Conservation (phyloP, 2,113 vertebrate genomes). For the Carollia perspicillata region DNA sequence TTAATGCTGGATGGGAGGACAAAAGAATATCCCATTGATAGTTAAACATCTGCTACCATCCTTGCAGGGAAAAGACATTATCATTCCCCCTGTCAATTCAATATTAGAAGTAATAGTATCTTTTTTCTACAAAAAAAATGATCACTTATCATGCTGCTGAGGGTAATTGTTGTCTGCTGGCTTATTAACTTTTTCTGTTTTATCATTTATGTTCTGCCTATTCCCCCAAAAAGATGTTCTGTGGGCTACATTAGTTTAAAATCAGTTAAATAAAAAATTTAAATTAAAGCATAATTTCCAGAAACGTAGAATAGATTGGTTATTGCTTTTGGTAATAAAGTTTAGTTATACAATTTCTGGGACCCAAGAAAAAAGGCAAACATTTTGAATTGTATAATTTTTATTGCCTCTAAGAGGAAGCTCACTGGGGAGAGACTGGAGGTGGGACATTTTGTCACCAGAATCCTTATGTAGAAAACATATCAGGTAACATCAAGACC, state of each 20-base stretch:
- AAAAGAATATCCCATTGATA: neutral
- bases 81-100: neutral
- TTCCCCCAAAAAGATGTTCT: neutral
- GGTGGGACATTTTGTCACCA: neutral
- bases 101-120: neutral
- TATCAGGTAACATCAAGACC: neutral
- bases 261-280: conserved; percentile 19
- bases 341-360: conserved; percentile 10
- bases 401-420: conserved; percentile 22
- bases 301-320: conserved; percentile 20
- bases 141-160: neutral
- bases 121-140: neutral
- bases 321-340: conserved; percentile 28
- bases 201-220: neutral
- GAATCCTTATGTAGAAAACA: neutral
- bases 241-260: neutral
- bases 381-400: conserved; percentile 27
- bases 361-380: conserved; percentile 34
- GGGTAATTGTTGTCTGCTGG: neutral
- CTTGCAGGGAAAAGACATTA: neutral
- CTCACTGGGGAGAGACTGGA: neutral
- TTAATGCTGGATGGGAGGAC: neutral
- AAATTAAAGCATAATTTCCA: conserved; percentile 36
- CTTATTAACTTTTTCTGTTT: neutral
- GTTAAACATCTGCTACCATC: neutral